phyloP scores from a whole-genome alignment of 2,113 vertebrate species.

The Anas platyrhynchos region DNA sequence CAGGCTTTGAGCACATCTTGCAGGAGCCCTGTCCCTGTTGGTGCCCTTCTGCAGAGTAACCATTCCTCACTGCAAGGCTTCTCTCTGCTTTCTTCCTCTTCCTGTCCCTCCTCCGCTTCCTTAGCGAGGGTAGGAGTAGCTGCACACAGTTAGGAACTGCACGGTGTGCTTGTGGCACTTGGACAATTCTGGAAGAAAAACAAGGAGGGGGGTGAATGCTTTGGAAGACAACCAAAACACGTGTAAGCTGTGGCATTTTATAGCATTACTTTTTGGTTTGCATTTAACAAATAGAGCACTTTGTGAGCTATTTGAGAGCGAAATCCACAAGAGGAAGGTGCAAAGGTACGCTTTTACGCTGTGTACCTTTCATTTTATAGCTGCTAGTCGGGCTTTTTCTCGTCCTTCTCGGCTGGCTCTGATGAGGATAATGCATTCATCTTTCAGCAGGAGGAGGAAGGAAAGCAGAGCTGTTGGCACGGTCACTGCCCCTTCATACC shows the following conservation, averaged over 20 bases:
- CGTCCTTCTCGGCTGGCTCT: not conserved
- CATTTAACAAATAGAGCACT: not conserved
- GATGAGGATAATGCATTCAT: not conserved
- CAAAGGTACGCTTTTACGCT: not conserved
- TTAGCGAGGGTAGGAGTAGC: slow-evolving; percentile 88
- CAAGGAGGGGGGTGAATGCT: not conserved
- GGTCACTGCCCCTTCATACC: not conserved
- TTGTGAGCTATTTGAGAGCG: not conserved
- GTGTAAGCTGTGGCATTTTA: not conserved
- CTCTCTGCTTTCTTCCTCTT: slow-evolving; percentile 82
- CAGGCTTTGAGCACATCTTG: slow-evolving; percentile 88
- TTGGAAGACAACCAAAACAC: slow-evolving; percentile 31
- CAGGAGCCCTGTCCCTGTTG: slow-evolving; percentile 84
- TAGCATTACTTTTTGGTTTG: not conserved
- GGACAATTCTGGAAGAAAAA: not conserved
- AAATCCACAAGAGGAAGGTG: not conserved
- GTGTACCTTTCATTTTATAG: not conserved
- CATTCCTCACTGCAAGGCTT: slow-evolving; percentile 77
- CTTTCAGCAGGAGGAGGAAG: slow-evolving; percentile 42
- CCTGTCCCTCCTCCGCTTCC: slow-evolving; percentile 85
- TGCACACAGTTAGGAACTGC: slow-evolving; percentile 53
- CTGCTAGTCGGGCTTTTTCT: not conserved
- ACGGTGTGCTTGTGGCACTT: slow-evolving; percentile 21
- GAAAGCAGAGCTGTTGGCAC: slow-evolving; percentile 20
- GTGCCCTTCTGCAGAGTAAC: slow-evolving; percentile 86